Percentiles rank a stretch among this genome's conserved stretches.
These are phyloP conservation scores for Resseliella maxima DNA, from an alignment of 2,888 invertebrate species.

Conservation along the genomic window DNA sequence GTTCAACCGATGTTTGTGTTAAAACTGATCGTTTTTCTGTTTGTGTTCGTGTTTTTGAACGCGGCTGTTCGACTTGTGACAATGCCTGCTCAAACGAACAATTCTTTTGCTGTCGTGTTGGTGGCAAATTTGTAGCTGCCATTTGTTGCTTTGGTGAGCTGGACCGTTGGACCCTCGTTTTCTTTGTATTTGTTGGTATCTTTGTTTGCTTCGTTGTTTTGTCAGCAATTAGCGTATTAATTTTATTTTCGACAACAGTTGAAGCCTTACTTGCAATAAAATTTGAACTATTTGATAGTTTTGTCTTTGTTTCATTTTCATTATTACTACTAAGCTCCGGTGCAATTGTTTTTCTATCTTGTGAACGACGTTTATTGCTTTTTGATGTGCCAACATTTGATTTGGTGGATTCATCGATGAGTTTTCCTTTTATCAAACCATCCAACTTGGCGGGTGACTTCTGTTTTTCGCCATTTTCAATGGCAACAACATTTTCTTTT, in stretches of 20 bases:
- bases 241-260: neutral
- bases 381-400: constrained; percentile 16
- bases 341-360: neutral
- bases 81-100: neutral
- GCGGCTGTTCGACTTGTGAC: neutral
- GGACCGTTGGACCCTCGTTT: constrained; percentile 9
- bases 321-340: neutral
- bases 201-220: neutral
- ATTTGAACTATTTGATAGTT: constrained; percentile 17
- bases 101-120: neutral
- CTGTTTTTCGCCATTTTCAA: neutral
- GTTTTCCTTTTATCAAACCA: neutral
- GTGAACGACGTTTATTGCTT: constrained; percentile 16
- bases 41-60: neutral
- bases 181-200: constrained; percentile 29
- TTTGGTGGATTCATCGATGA: neutral
- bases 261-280: neutral
- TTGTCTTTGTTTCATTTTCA: neutral
- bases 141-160: constrained; percentile 21
- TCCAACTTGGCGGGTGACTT: neutral
- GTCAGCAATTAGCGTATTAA: neutral
- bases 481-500: neutral
- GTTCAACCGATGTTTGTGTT: neutral
- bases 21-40: neutral
- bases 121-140: neutral